Evolutionary conservation across 2,113 vertebrate genomes (phyloP).

Genomic region (Dascyllus trimaculatus): DNA sequence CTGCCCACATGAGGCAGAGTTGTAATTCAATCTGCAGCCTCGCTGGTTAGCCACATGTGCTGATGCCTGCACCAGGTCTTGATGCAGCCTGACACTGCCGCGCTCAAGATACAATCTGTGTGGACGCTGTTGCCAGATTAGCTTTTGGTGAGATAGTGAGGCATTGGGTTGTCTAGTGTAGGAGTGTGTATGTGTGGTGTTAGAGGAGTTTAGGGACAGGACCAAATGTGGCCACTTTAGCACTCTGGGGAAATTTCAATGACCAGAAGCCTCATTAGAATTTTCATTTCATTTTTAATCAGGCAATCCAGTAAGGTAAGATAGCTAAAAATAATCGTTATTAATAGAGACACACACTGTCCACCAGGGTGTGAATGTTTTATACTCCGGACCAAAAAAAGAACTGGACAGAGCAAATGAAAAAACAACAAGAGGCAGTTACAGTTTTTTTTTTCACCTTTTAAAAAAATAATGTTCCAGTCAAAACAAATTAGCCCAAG

Average conservation of each 20-base stretch:
- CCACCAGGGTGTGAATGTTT: conserved; percentile 51
- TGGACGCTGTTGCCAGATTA: conserved; percentile 47
- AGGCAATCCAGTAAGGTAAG: conserved; percentile 65
- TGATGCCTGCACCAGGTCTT: conserved; percentile 64
- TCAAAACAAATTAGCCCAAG: conserved; percentile 54
- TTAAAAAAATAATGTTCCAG: conserved; percentile 28
- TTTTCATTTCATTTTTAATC: conserved; percentile 78
- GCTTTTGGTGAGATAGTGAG: conserved; percentile 50
- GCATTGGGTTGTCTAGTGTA: conserved; percentile 10
- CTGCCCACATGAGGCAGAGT: conserved; percentile 59
- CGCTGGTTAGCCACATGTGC: conserved; percentile 76
- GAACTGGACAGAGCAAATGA: not conserved
- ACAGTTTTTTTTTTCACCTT: not conserved
- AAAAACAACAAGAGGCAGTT: conserved; percentile 33
- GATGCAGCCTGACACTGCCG: conserved; percentile 64
- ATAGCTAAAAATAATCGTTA: conserved; percentile 67
- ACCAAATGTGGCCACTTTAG: conserved; percentile 49
- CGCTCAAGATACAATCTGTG: conserved; percentile 45
- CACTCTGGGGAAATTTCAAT: conserved; percentile 61
- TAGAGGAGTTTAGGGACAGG: conserved; percentile 8
- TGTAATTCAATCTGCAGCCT: conserved; percentile 77
- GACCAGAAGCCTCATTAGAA: conserved; percentile 66
- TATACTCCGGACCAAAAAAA: conserved; percentile 17
- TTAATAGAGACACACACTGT: conserved; percentile 71
- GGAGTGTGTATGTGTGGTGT: not conserved